Conservation (phyloP, 2,113 vertebrate species). For the Perca fluviatilis region DNA sequence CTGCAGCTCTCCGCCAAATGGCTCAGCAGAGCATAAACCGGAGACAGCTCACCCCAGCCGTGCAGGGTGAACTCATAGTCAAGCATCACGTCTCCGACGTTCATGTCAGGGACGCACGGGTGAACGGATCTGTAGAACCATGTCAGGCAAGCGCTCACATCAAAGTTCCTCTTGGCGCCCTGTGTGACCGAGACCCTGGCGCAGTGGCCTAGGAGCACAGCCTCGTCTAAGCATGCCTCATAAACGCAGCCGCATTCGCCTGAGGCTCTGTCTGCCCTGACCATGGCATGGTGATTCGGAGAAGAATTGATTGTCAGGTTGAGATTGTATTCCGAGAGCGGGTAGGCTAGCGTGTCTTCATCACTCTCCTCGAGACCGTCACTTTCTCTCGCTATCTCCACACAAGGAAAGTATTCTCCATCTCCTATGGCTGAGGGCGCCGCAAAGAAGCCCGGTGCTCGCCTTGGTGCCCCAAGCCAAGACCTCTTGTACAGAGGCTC, state of each 20-base stretch:
- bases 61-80: constrained; percentile 25
- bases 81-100: not conserved
- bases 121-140: constrained; percentile 18
- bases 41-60: not conserved
- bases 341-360: not conserved
- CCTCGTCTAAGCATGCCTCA: constrained; percentile 26
- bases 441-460: fast-evolving
- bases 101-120: constrained; percentile 10
- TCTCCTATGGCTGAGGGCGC: not conserved
- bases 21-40: not conserved
- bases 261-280: not conserved
- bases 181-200: not conserved
- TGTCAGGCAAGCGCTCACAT: constrained; percentile 23
- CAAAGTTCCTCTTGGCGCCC: not conserved
- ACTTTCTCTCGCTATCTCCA: not conserved
- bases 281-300: not conserved
- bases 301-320: not conserved
- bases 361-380: not conserved
- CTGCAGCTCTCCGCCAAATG: constrained; percentile 23
- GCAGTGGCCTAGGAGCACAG: constrained; percentile 26
- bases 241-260: constrained; percentile 3
- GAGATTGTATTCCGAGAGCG: not conserved
- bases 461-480: not conserved
- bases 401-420: not conserved
- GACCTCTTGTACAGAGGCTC: not conserved